Conservation (phyloP, 1,140 invertebrate species). For the Fopius arisanus region DNA sequence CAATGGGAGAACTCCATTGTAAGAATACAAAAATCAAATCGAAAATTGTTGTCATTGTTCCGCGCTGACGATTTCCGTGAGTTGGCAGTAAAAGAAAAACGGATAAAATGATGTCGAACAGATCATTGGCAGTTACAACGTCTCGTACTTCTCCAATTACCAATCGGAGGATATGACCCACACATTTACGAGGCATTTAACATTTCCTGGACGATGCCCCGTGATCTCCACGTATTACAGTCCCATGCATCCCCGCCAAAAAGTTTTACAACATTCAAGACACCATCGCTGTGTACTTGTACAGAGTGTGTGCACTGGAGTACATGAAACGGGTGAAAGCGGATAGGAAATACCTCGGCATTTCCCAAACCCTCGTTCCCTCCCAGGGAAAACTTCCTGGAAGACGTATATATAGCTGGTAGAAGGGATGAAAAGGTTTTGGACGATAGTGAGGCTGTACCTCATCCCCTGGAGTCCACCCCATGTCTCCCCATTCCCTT, state of each 20-base stretch:
- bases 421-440: background rate
- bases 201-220: background rate
- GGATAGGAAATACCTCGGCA: background rate
- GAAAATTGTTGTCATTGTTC: too few species aligned
- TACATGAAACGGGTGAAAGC: conserved; percentile 10
- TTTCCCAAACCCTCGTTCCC: background rate
- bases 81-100: too few species aligned
- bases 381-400: background rate
- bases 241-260: conserved; percentile 11
- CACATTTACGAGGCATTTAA: background rate
- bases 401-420: background rate
- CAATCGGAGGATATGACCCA: background rate
- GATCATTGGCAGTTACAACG: background rate
- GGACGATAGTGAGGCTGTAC: background rate
- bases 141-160: background rate
- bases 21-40: too few species aligned
- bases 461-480: background rate
- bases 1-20: too few species aligned
- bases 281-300: background rate
- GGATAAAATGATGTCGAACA: too few species aligned
- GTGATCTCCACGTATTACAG: conserved; percentile 21
- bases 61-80: too few species aligned
- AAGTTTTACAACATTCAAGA: conserved; percentile 20
- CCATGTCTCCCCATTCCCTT: background rate
- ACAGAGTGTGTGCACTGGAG: background rate